Evolutionary conservation across 2,797 vertebrate species (phyloP).

Genomic region (Phoeniculus purpureus): DNA sequence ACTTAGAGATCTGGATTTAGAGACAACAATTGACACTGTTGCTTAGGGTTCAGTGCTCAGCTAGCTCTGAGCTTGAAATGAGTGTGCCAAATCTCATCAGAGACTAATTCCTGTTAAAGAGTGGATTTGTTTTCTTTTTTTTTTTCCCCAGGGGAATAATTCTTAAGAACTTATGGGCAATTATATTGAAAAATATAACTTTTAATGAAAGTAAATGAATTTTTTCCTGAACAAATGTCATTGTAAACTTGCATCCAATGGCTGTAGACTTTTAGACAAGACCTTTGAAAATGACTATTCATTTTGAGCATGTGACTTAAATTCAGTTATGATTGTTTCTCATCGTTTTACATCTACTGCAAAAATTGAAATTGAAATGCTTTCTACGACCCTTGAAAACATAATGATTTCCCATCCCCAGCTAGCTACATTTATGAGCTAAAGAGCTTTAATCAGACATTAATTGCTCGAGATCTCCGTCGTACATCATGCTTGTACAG

Average conservation of each 20-base stretch:
- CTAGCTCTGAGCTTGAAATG: background rate
- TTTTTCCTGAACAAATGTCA: background rate
- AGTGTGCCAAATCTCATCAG: background rate
- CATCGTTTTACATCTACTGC: background rate
- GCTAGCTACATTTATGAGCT: background rate
- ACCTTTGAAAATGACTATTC: background rate
- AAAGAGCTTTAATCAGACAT: too few species aligned
- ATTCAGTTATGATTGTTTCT: background rate
- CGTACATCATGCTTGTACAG: background rate
- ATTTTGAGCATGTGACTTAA: background rate
- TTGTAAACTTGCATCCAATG: background rate
- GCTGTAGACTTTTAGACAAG: background rate
- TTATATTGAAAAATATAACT: fast-evolving
- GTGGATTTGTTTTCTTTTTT: background rate
- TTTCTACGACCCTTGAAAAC: background rate
- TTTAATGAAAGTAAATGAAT: background rate
- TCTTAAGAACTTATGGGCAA: background rate
- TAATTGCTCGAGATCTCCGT: background rate
- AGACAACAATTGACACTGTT: background rate
- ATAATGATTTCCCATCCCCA: background rate
- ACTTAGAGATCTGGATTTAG: background rate
- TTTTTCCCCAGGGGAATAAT: background rate
- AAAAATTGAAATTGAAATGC: background rate
- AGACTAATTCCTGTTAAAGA: background rate
- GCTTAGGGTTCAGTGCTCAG: background rate